A percentile compares a stretch with the other conserved stretches of the same genome.
Conservation (phyloP, 2,888 invertebrate species). For the Chloroclysta siterata region DNA sequence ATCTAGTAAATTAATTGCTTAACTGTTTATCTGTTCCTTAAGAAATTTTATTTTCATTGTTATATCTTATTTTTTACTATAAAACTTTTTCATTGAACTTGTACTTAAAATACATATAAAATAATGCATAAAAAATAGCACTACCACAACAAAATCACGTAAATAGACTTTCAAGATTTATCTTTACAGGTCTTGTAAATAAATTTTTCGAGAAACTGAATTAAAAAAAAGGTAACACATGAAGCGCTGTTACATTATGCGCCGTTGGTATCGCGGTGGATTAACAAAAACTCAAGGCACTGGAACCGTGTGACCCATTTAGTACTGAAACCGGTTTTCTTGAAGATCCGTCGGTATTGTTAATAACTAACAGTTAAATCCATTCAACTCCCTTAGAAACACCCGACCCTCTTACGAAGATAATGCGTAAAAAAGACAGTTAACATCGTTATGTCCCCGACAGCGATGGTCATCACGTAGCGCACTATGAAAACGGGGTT, state of each 20-base stretch:
- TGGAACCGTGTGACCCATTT: slow-evolving; percentile 85
- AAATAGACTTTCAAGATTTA: not conserved
- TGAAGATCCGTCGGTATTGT: slow-evolving; percentile 79
- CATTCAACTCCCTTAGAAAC: slow-evolving; percentile 77
- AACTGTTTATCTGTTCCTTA: too few relatives aligned
- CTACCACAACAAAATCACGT: not conserved
- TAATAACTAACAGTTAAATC: slow-evolving; percentile 78
- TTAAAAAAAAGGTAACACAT: slow-evolving; percentile 28
- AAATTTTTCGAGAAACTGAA: slow-evolving; percentile 11
- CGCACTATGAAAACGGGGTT: slow-evolving; percentile 71
- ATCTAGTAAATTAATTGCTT: too few relatives aligned
- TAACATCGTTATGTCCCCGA: slow-evolving; percentile 70
- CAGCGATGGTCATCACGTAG: slow-evolving; percentile 68
- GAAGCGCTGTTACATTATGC: slow-evolving; percentile 38
- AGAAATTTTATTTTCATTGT: too few relatives aligned
- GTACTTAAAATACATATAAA: too few relatives aligned
- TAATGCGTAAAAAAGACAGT: slow-evolving; percentile 80
- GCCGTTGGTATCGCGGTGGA: slow-evolving; percentile 60
- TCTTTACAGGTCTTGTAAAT: not conserved
- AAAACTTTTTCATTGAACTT: too few relatives aligned
- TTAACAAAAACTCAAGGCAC: slow-evolving; percentile 74
- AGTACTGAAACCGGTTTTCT: slow-evolving; percentile 82
- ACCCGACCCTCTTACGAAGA: slow-evolving; percentile 75
- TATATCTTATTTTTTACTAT: too few relatives aligned
- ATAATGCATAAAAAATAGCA: too few relatives aligned